Base-by-base conservation (phyloP, 2,888 invertebrate genomes). In the Lordiphosa andalusiaca region DNA sequence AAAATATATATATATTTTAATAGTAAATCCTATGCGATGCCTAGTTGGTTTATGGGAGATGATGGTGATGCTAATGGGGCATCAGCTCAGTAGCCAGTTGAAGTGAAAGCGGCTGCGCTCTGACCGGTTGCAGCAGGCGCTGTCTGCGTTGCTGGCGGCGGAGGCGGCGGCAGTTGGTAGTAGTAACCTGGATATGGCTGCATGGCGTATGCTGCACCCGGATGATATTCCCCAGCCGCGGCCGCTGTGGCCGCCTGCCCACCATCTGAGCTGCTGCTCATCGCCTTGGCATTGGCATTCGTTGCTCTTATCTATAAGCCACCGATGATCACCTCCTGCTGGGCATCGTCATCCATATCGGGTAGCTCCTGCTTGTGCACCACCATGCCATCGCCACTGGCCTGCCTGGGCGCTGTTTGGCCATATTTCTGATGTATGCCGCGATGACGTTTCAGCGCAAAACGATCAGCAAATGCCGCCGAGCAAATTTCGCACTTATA, bases 341-440 rank as follows among this genome's bases (percentile, higher is more conserved):
- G 88, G 51, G 89, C 89, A 78, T 88, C 89, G 69, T 89, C 89
- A 53, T 89, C 89, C 81, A 89, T 88, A 69, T 89, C 89, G 35
- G 87, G 83, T 21, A 88, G 70, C 71, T 89, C 89, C 52, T 89
- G 88, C 60, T 89, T 89, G 44, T 89, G 89, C 57, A 89, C 87
- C 39, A 88, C 84, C 59, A 87, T 83, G 6, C 86, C 82, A 53
- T 87, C 86, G 2, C 69, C 61, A 30, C 84, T 68, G 73, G 80
- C 92, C 86, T 90, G 92, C 73, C 89, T 90, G 73, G 89, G 92
- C 39, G 89, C 90, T 4, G 89, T 90, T 73, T 90, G 89, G 3
- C 89, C 95, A 86, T 96, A 96, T 90, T 96, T 96, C 81, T 96
- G 95, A 88, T 96, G 96, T 74, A 96, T 96, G 73, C 95, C 94